Percentiles rank a stretch among this genome's conserved stretches.
phyloP scores from a whole-genome alignment of 2,113 vertebrate genomes.

The Microcebus ravelobensis region DNA sequence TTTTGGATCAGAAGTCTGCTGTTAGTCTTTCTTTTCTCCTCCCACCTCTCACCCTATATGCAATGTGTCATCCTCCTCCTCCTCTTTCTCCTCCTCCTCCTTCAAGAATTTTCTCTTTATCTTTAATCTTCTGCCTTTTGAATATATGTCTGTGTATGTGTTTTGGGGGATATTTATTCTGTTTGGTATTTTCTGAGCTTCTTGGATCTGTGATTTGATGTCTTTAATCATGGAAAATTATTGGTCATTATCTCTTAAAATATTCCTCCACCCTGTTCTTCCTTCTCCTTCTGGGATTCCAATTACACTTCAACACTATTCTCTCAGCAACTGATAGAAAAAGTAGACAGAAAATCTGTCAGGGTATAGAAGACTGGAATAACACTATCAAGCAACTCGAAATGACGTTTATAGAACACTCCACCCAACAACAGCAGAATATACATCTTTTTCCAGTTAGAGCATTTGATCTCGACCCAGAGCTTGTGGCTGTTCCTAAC shows the following conservation, averaged over 20 bases:
- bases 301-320: background rate
- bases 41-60: background rate
- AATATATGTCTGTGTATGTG: background rate
- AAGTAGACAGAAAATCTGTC: no score
- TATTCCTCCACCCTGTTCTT: background rate
- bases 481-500: background rate
- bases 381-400: no score
- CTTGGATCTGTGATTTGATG: background rate
- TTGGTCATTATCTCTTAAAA: background rate
- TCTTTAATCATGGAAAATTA: background rate
- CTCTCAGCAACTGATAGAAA: no score
- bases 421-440: no score
- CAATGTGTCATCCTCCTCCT: no score
- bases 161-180: background rate
- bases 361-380: no score
- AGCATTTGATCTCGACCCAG: background rate
- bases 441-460: no score
- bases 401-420: no score
- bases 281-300: background rate
- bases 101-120: background rate
- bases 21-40: background rate
- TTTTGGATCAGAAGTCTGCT: background rate
- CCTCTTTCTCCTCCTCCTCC: background rate
- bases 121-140: background rate
- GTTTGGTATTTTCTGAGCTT: background rate